Percentiles rank a stretch among this genome's conserved stretches.
Conservation (phyloP, 2,888 invertebrate species). For the Xestia ashworthii region DNA sequence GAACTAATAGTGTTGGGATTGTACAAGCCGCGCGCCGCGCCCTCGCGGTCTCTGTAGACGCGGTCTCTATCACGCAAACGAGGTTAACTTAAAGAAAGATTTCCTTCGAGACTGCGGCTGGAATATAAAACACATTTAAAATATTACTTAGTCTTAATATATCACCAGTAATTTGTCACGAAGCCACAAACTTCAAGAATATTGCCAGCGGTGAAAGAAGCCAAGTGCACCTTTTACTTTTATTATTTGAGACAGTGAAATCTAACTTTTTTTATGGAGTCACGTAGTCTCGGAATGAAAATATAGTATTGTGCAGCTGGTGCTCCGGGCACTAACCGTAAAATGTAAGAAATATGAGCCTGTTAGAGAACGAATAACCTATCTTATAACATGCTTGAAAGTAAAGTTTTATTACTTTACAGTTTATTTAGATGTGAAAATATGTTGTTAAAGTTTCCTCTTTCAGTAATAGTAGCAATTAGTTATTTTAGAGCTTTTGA, state of each 20-base stretch:
- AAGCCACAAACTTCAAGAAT: slow-evolving; percentile 41
- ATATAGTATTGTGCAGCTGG: slow-evolving; percentile 55
- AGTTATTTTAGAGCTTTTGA: neutral
- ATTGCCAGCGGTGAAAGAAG: slow-evolving; percentile 23
- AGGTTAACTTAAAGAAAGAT: slow-evolving; percentile 64
- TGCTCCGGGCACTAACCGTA: slow-evolving; percentile 34
- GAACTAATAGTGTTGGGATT: slow-evolving; percentile 35
- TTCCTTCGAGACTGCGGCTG: slow-evolving; percentile 67
- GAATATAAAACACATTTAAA: slow-evolving; percentile 55
- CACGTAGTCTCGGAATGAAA: slow-evolving; percentile 47
- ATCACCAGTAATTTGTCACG: slow-evolving; percentile 42
- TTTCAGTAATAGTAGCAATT: neutral
- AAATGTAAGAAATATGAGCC: slow-evolving; percentile 49
- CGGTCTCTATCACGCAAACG: slow-evolving; percentile 66
- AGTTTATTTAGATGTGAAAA: slow-evolving; percentile 13
- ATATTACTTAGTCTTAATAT: slow-evolving; percentile 43
- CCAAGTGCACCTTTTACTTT: slow-evolving; percentile 50
- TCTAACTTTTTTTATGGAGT: slow-evolving; percentile 48
- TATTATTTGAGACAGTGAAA: slow-evolving; percentile 41
- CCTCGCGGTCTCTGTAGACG: slow-evolving; percentile 40
- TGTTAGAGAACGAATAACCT: slow-evolving; percentile 20
- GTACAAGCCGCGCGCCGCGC: slow-evolving; percentile 4
- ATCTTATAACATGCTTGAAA: slow-evolving; percentile 11
- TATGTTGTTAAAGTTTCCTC: neutral
- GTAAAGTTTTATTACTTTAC: neutral